These are phyloP conservation scores for Labroides dimidiatus DNA, from an alignment of 2,797 vertebrate species.

Conservation along the genomic window DNA sequence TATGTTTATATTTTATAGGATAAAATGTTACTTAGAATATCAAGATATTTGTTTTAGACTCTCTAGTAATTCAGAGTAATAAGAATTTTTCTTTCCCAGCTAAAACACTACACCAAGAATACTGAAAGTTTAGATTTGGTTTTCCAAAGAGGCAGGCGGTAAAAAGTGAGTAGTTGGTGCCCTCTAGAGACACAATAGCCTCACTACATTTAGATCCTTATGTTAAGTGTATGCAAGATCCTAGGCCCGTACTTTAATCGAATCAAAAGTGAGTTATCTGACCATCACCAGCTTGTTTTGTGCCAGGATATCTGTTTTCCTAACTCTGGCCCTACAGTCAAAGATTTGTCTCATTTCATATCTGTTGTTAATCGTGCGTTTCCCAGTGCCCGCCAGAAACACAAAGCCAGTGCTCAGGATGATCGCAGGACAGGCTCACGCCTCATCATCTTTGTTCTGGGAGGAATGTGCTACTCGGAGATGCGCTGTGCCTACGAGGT, in stretches of 20 bases:
- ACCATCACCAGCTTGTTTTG: background rate
- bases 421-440: constrained; percentile 87
- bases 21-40: background rate
- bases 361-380: background rate
- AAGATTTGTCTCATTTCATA: background rate
- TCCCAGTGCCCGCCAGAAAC: constrained; percentile 92
- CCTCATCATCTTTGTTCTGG: constrained; percentile 95
- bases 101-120: too few relatives aligned
- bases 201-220: background rate
- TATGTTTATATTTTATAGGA: background rate
- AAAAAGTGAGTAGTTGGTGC: background rate
- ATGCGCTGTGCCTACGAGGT: constrained; percentile 96
- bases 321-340: background rate
- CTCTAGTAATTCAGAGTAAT: background rate
- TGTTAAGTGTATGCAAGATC: background rate
- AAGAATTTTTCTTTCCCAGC: too few relatives aligned
- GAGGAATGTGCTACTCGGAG: constrained; percentile 92
- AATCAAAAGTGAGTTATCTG: background rate
- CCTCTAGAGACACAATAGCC: constrained; percentile 11
- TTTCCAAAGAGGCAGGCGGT: background rate
- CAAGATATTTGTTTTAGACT: background rate
- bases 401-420: constrained; percentile 84
- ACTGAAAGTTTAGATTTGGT: background rate
- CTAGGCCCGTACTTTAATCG: background rate
- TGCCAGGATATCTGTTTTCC: background rate